Conservation (phyloP, 2,888 invertebrate genomes). For the Mesoligia furuncula region DNA sequence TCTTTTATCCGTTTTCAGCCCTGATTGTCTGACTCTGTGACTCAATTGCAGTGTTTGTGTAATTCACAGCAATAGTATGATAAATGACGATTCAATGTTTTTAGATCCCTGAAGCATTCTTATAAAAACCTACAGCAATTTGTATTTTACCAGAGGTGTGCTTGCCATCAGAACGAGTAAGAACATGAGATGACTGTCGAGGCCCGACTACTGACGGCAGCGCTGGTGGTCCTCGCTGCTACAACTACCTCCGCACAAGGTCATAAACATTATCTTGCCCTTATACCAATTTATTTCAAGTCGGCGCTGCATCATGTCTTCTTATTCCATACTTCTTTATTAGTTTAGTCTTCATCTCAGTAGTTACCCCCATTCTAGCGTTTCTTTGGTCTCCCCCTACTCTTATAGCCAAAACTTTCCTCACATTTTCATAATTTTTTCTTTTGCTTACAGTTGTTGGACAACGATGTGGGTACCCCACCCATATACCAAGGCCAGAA, state of each 20-base stretch:
- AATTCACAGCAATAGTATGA: not conserved
- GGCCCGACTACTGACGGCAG: slow-evolving; percentile 61
- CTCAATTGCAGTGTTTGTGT: not conserved
- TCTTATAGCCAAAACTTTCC: not conserved
- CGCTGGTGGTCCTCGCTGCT: slow-evolving; percentile 64
- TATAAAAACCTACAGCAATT: not conserved
- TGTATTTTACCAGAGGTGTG: slow-evolving; percentile 15
- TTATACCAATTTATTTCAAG: not conserved
- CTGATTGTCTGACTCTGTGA: too few species aligned
- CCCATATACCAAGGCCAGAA: slow-evolving; percentile 81
- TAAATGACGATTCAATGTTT: not conserved
- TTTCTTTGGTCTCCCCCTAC: too few species aligned
- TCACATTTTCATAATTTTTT: not conserved
- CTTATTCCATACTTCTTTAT: not conserved
- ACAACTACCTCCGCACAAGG: slow-evolving; percentile 66
- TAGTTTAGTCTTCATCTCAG: not conserved
- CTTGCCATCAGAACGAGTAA: slow-evolving; percentile 12
- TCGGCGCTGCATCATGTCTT: not conserved
- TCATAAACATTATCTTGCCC: not conserved
- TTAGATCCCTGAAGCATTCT: not conserved
- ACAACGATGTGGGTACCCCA: slow-evolving; percentile 74
- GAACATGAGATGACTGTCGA: slow-evolving; percentile 77
- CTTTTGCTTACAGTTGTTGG: slow-evolving; percentile 51
- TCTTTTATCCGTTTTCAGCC: too few species aligned
- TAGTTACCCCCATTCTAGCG: not conserved